Evolutionary conservation across 2,113 vertebrate genomes (phyloP).

Genomic region (Orientallactaga bullata): DNA sequence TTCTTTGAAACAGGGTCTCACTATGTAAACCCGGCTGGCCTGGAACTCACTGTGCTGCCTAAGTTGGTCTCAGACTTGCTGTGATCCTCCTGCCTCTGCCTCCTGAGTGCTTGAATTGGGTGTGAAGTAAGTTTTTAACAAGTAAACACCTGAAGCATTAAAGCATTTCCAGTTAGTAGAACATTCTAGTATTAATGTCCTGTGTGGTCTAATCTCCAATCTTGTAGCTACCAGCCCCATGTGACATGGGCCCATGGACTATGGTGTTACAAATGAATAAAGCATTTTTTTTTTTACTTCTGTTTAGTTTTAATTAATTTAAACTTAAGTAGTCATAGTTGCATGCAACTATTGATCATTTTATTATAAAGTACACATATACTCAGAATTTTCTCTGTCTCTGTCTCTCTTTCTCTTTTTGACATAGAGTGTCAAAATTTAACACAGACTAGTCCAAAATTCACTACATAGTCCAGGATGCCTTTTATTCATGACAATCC

Average conservation of each 20-base stretch:
- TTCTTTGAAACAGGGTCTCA: no score
- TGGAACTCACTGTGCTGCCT: no score
- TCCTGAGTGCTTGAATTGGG: no score
- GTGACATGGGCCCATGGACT: neutral
- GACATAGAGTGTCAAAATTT: neutral
- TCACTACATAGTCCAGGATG: no score
- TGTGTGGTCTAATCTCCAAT: neutral
- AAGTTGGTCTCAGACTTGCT: no score
- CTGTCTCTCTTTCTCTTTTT: accelerated
- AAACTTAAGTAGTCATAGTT: neutral
- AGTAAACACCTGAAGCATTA: neutral
- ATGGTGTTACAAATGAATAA: neutral
- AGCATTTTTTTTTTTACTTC: neutral
- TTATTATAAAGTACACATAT: neutral
- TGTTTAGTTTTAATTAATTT: neutral
- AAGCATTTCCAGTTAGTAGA: neutral
- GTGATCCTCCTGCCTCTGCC: no score
- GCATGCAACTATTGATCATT: neutral
- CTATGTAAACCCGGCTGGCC: no score
- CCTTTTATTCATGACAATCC: neutral
- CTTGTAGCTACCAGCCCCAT: neutral
- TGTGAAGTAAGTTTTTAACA: neutral
- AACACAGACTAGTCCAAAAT: neutral
- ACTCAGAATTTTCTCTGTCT: neutral
- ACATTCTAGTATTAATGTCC: neutral